Conservation (phyloP, 2,797 vertebrate species). For the Hippocampus kuda region DNA sequence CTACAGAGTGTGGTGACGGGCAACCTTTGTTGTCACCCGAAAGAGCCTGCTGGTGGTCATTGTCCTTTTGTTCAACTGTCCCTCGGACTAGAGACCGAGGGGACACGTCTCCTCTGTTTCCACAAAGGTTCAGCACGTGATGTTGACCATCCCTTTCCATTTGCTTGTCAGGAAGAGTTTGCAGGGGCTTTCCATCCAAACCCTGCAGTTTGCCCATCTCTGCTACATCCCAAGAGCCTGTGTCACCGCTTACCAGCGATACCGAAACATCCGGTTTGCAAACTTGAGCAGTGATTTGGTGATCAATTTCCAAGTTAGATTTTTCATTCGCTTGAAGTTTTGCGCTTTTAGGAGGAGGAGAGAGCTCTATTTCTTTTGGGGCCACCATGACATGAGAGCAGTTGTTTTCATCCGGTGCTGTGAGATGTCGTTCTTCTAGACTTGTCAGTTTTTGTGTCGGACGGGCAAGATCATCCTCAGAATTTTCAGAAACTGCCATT, state of each 20-base stretch:
- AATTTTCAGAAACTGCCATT: neutral
- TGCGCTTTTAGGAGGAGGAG: neutral
- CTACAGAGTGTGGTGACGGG: neutral
- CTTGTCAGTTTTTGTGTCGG: slow-evolving; percentile 35
- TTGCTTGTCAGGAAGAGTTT: neutral
- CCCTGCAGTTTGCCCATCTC: neutral
- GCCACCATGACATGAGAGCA: neutral
- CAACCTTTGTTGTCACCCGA: neutral
- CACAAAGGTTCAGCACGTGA: slow-evolving; percentile 1
- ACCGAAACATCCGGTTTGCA: slow-evolving; percentile 17
- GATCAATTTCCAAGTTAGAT: slow-evolving; percentile 14
- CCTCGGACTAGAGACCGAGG: neutral
- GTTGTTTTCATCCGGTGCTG: slow-evolving; percentile 7
- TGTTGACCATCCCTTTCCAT: slow-evolving; percentile 14
- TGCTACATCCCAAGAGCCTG: neutral
- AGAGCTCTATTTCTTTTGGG: slow-evolving; percentile 4
- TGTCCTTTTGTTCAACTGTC: neutral
- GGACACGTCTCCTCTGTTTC: neutral
- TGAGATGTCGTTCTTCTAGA: slow-evolving; percentile 9
- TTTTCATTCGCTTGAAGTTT: slow-evolving; percentile 25
- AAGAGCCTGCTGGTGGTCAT: neutral
- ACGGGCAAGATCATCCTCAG: slow-evolving; percentile 3
- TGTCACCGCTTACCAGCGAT: slow-evolving; percentile 2
- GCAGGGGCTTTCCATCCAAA: no score
- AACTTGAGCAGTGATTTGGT: slow-evolving; percentile 35